Evolutionary conservation across 92 coral and sea anemone genomes (phyloP).

Genomic region (Scolanthus callimorphus): DNA sequence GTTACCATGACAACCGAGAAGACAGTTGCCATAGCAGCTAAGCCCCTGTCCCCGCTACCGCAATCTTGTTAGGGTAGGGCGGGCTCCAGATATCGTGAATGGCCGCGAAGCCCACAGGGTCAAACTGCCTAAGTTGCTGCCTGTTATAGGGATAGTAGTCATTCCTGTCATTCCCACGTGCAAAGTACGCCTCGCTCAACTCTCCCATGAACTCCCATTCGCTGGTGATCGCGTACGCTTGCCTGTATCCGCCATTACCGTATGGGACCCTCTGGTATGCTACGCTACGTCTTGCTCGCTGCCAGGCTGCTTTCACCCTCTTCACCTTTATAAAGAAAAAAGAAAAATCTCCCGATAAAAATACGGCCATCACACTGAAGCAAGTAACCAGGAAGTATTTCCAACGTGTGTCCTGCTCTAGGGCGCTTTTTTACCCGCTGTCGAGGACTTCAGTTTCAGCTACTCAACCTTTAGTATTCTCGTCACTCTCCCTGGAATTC

Average conservation of each 20-base stretch:
- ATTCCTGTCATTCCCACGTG: conserved; percentile 11
- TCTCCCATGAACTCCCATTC: conserved; percentile 34
- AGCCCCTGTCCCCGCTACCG: background rate
- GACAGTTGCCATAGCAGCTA: too few species aligned
- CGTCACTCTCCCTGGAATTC: too few species aligned
- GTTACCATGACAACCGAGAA: too few species aligned
- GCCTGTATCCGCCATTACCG: conserved; percentile 22
- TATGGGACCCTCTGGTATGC: conserved; percentile 16
- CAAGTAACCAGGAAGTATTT: too few species aligned
- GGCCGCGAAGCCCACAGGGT: conserved; percentile 16
- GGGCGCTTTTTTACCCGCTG: too few species aligned
- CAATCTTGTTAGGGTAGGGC: conserved; percentile 9
- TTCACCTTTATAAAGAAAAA: background rate
- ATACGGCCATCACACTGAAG: too few species aligned
- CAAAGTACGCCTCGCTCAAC: conserved; percentile 29
- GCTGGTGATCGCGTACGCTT: conserved; percentile 7
- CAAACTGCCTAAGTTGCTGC: conserved; percentile 7
- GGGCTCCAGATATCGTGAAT: conserved; percentile 18
- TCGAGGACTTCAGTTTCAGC: too few species aligned
- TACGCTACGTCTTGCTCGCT: background rate
- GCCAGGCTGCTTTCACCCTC: background rate
- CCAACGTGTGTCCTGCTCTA: too few species aligned
- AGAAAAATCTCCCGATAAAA: too few species aligned
- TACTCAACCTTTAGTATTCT: too few species aligned
- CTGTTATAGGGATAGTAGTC: conserved; percentile 30